Base-by-base conservation (phyloP, 2,113 vertebrate genomes). In the Eolophus roseicapilla region DNA sequence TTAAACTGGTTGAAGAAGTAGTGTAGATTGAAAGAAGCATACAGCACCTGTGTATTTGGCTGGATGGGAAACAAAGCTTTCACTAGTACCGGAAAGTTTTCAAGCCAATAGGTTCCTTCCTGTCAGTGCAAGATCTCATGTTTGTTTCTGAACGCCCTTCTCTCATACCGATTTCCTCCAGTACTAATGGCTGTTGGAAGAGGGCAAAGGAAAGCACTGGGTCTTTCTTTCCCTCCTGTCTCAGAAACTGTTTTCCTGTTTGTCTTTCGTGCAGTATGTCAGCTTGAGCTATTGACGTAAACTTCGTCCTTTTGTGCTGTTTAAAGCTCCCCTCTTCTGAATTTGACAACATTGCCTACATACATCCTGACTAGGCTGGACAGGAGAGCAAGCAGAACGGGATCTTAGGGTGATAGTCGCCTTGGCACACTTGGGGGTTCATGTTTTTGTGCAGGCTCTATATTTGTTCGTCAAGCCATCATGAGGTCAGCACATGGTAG, bases 101-200 rank as follows among this genome's bases (percentile, higher is more conserved):
- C 83, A 91, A 57, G 82, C 82, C 76, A 91, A 96, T 96, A 93
- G 92, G 75, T 95, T 96, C 95, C 95, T 97, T 97, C 95, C 95
- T 95, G 86, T 85, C 37, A 37, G 23, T 80, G 53, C 81, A 82
- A 71, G 67, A 93, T 84, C 57, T 82, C 4, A 0, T 85, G 44
- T 87, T 91, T 92, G 78, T 89, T 95, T 75, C 84, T 75, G 78
- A 76, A 65, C 18, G n/a, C 67, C 70, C 31, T 93, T 63, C 50
- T 92, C 60, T 88, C 25, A 27, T 24, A 60, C 74, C 0, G 6
- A 53, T 89, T 97, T 97, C 82, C 88, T 94, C 74, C 33, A 24
- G 27, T 50, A 25, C 27, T 93, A 50, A 73, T 78, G 62, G 62
- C 81, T 93, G 46, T 77, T 92, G 68, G 73, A 84, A 86, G 86